phyloP scores from a whole-genome alignment of 2,888 invertebrate genomes.

The Perizoma affinitatum region DNA sequence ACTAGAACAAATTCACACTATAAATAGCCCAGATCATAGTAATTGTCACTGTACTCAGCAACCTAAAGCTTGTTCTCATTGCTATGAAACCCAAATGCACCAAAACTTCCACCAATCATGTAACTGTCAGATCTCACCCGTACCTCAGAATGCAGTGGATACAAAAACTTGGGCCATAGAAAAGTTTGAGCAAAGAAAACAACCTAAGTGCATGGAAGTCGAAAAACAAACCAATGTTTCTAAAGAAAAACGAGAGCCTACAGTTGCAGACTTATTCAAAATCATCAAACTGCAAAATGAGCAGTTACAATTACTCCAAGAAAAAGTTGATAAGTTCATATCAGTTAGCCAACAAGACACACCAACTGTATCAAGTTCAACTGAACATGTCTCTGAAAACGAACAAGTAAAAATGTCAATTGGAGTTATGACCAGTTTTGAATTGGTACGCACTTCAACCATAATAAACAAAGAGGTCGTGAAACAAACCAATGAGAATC shows the following conservation, averaged over 20 bases:
- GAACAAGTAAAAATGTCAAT: slow-evolving; percentile 85
- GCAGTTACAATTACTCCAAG: slow-evolving; percentile 86
- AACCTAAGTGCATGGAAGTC: slow-evolving; percentile 52
- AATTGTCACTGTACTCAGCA: slow-evolving; percentile 34
- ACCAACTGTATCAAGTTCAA: slow-evolving; percentile 54
- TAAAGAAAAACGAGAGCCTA: slow-evolving; percentile 79
- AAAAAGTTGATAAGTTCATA: slow-evolving; percentile 85
- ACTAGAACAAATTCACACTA: background rate
- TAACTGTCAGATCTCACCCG: slow-evolving; percentile 34
- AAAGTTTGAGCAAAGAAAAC: slow-evolving; percentile 63
- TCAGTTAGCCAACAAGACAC: slow-evolving; percentile 50
- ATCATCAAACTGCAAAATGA: slow-evolving; percentile 88
- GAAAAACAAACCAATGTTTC: slow-evolving; percentile 59
- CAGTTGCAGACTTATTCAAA: slow-evolving; percentile 84
- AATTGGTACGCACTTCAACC: slow-evolving; percentile 82
- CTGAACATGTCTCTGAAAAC: slow-evolving; percentile 65
- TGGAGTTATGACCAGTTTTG: slow-evolving; percentile 89
- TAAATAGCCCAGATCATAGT: background rate
- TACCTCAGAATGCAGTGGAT: slow-evolving; percentile 58
- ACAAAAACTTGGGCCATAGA: slow-evolving; percentile 69
- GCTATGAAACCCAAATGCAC: slow-evolving; percentile 30
- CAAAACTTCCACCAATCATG: slow-evolving; percentile 38
- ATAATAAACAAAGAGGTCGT: slow-evolving; percentile 72
- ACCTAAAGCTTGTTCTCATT: slow-evolving; percentile 40
- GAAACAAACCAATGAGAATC: slow-evolving; percentile 61